These are phyloP conservation scores for Oscheius sp. DNA, from an alignment of 2,888 invertebrate species.

Conservation along the genomic window DNA sequence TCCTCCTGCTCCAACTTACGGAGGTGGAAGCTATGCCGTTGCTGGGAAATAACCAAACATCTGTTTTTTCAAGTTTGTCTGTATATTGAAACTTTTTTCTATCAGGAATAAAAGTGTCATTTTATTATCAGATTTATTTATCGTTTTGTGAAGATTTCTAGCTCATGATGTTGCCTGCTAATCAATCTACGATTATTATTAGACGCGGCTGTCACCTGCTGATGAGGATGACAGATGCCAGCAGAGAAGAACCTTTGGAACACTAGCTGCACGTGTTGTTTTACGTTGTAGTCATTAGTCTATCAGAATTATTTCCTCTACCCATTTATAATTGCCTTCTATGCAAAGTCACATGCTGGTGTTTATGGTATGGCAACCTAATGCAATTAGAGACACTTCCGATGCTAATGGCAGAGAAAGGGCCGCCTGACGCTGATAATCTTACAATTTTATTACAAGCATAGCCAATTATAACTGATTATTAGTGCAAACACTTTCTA, in stretches of 20 bases:
- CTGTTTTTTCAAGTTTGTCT: neutral
- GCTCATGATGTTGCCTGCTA: constrained; percentile 11
- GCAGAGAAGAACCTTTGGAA: constrained; percentile 24
- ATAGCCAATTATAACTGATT: too few species aligned
- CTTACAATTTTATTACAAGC: too few species aligned
- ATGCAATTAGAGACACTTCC: constrained; percentile 29
- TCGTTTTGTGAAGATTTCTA: neutral
- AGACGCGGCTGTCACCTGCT: constrained; percentile 26
- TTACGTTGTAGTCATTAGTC: constrained; percentile 22
- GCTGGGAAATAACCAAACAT: neutral
- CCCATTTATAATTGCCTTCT: neutral
- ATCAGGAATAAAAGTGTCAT: constrained; percentile 1
- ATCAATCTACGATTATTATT: constrained; percentile 28
- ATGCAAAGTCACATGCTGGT: constrained; percentile 10
- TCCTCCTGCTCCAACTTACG: constrained; percentile 4
- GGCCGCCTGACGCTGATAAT: too few species aligned
- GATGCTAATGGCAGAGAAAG: constrained; percentile 18
- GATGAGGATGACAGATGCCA: constrained; percentile 30
- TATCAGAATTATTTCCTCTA: constrained; percentile 3
- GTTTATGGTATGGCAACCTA: constrained; percentile 25
- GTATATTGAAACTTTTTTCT: constrained; percentile 6
- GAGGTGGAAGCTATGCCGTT: neutral
- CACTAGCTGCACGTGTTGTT: constrained; percentile 6
- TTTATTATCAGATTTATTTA: neutral
- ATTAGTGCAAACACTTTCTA: neutral